Conservation (phyloP, 1,140 invertebrate species). For the Coptotermes formosanus region DNA sequence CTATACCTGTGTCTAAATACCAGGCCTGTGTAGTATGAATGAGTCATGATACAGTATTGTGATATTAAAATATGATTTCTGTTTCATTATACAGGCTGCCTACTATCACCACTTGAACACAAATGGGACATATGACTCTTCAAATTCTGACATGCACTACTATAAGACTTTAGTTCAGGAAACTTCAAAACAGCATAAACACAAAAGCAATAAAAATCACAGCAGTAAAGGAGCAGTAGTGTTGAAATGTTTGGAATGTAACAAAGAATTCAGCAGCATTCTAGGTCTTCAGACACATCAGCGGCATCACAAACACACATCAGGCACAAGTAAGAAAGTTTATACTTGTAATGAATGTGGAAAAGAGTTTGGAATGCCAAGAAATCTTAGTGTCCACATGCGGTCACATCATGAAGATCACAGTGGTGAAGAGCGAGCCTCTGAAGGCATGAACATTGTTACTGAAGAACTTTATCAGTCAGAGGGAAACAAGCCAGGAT, state of each 20-base stretch:
- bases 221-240: neutral
- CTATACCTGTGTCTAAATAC: no score
- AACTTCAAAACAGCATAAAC: neutral
- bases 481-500: constrained; percentile 6
- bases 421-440: neutral
- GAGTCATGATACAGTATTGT: no score
- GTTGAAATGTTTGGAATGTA: constrained; percentile 25
- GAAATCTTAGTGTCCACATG: constrained; percentile 20
- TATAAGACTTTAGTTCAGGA: neutral
- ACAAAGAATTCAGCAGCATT: constrained; percentile 23
- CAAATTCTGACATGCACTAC: constrained; percentile 5
- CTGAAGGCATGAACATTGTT: neutral
- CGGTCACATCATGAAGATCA: constrained; percentile 15
- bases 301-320: constrained; percentile 13
- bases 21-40: no score
- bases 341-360: constrained; percentile 18
- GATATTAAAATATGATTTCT: neutral
- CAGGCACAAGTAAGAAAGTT: neutral
- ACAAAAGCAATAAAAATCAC: neutral
- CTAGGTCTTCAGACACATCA: neutral
- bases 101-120: constrained; percentile 23
- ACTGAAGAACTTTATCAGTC: neutral
- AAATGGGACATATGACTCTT: constrained; percentile 16
- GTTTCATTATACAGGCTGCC: neutral
- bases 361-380: neutral